These are phyloP conservation scores for Rhinoraja longicauda DNA, from an alignment of 2,797 vertebrate genomes.

Conservation along the genomic window DNA sequence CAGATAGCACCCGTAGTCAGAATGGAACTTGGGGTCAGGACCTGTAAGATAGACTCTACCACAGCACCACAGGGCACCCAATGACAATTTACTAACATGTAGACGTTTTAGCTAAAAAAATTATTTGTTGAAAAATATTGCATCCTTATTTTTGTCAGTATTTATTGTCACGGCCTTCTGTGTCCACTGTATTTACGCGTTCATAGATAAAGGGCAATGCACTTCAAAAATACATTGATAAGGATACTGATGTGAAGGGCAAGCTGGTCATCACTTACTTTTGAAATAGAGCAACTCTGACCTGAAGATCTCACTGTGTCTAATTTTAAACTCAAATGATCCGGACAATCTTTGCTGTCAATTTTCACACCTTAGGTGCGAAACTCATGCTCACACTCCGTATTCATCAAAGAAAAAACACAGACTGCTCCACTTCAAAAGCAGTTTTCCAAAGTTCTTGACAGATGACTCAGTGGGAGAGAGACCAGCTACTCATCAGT, in stretches of 20 bases:
- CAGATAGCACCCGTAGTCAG: no score
- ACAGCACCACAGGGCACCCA: no score
- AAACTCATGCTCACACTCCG: neutral
- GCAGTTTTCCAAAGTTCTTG: neutral
- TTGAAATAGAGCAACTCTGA: neutral
- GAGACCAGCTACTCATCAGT: neutral
- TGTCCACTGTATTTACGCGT: neutral
- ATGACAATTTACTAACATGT: neutral
- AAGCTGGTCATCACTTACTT: neutral
- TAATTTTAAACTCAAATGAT: neutral
- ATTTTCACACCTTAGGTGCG: neutral
- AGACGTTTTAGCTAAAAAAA: neutral
- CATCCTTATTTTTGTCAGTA: neutral
- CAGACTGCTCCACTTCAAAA: neutral
- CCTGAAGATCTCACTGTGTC: neutral
- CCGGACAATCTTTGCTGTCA: neutral
- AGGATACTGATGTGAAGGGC: neutral
- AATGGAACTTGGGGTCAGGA: neutral
- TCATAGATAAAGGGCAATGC: neutral
- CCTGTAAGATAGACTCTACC: neutral
- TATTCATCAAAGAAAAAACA: no score
- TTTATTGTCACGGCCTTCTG: neutral
- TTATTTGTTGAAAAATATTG: neutral
- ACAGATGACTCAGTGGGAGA: neutral
- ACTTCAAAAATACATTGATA: neutral